These are phyloP conservation scores for Pleuronectes platessa DNA, from an alignment of 2,113 vertebrate genomes.

Conservation along the genomic window DNA sequence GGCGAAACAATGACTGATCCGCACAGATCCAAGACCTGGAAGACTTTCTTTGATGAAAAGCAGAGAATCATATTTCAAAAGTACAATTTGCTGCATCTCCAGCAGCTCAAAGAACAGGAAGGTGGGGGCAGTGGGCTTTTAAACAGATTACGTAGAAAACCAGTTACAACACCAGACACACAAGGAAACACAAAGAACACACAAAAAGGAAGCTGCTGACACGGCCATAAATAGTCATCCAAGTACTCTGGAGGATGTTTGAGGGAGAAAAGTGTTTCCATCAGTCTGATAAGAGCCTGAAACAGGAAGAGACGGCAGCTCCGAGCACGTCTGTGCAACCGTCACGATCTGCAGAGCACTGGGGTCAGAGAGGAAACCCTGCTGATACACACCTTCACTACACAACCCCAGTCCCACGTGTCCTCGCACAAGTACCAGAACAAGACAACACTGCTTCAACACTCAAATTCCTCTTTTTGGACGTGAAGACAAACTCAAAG, in stretches of 20 bases:
- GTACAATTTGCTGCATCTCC: not conserved
- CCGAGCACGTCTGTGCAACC: conserved; percentile 15
- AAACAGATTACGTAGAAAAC: not conserved
- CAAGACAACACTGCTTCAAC: no score
- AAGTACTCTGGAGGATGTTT: conserved; percentile 34
- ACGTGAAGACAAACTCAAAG: not conserved
- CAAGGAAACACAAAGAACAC: conserved; percentile 19
- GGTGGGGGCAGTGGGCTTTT: not conserved
- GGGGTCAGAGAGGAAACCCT: not conserved
- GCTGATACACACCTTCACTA: not conserved
- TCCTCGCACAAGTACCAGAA: no score
- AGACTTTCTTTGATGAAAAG: not conserved
- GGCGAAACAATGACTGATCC: not conserved
- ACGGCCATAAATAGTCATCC: conserved; percentile 19
- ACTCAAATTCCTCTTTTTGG: no score
- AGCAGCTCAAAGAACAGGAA: not conserved
- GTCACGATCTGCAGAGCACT: conserved; percentile 9
- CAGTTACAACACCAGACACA: conserved; percentile 8
- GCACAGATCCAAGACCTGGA: no score
- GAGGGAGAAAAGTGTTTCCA: conserved; percentile 9
- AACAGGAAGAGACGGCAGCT: conserved; percentile 16
- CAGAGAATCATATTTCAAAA: no score
- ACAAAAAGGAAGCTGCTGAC: conserved; percentile 37
- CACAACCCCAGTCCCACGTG: no score
- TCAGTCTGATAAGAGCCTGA: not conserved